phyloP scores from a whole-genome alignment of 2,797 vertebrate genomes.

The Simalia tracyae region DNA sequence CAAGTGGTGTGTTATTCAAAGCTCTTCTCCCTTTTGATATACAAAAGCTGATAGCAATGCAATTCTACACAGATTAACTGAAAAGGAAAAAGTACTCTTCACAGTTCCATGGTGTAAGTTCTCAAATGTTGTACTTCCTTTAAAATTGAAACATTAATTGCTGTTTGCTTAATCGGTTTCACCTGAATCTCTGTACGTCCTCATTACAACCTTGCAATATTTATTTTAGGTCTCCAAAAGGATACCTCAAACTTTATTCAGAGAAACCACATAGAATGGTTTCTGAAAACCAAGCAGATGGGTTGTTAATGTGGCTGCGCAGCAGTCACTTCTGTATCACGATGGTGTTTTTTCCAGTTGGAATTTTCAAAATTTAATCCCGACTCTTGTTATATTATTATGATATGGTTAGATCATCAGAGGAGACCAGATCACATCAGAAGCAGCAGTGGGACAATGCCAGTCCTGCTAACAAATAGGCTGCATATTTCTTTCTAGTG shows the following conservation, averaged over 20 bases:
- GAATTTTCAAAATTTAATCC: constrained; percentile 51
- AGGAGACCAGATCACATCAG: not conserved
- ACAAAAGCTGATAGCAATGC: constrained; percentile 65
- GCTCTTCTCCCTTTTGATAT: constrained; percentile 53
- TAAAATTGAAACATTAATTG: not conserved
- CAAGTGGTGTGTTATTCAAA: constrained; percentile 72
- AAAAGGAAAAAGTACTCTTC: constrained; percentile 72
- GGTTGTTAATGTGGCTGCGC: constrained; percentile 53
- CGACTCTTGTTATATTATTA: constrained; percentile 17
- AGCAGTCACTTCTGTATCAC: constrained; percentile 61
- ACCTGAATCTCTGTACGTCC: not conserved
- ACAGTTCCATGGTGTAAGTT: constrained; percentile 79
- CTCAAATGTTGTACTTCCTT: constrained; percentile 53
- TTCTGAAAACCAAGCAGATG: constrained; percentile 17
- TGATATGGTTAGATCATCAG: not conserved
- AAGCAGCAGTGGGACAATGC: constrained; percentile 20
- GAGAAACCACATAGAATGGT: constrained; percentile 42
- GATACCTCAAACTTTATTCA: constrained; percentile 32
- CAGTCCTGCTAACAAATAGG: constrained; percentile 32
- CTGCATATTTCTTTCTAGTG: constrained; percentile 19
- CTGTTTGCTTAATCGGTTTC: constrained; percentile 45
- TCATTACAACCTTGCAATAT: not conserved
- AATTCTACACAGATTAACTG: constrained; percentile 57
- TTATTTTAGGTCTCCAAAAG: constrained; percentile 31
- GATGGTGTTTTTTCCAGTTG: constrained; percentile 38